Conservation (phyloP, 2,888 invertebrate species). For the Eucera pruinosa region DNA sequence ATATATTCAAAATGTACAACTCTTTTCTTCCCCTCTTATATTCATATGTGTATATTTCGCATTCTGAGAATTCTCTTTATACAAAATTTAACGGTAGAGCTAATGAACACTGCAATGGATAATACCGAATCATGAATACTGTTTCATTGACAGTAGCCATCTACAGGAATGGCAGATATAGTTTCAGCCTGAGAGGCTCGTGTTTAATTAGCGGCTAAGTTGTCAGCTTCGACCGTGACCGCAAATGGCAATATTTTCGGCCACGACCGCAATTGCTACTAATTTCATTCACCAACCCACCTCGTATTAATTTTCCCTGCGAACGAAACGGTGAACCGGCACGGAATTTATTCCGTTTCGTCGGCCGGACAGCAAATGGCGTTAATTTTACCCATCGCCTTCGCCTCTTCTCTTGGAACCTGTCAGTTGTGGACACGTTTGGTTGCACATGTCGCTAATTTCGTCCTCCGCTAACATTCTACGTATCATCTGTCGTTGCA, state of each 20-base stretch:
- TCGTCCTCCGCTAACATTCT: conserved; percentile 16
- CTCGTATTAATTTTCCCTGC: conserved; percentile 35
- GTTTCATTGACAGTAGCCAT: not conserved
- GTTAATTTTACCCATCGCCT: conserved; percentile 31
- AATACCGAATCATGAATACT: too few relatives aligned
- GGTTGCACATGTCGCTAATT: conserved; percentile 29
- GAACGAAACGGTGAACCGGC: conserved; percentile 2
- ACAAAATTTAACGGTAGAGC: too few relatives aligned
- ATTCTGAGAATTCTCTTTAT: too few relatives aligned
- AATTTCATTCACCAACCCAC: conserved; percentile 37
- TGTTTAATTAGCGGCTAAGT: conserved; percentile 4
- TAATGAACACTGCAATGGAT: too few relatives aligned
- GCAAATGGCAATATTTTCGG: conserved; percentile 35
- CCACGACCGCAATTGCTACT: conserved; percentile 19
- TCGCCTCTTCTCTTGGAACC: not conserved
- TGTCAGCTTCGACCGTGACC: conserved; percentile 18
- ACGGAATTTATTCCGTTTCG: conserved; percentile 10
- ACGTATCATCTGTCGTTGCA: conserved; percentile 9
- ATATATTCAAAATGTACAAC: too few relatives aligned
- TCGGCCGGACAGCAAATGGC: not conserved
- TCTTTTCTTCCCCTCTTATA: too few relatives aligned
- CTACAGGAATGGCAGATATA: too few relatives aligned
- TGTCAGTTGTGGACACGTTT: conserved; percentile 14
- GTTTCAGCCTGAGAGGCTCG: not conserved
- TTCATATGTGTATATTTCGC: too few relatives aligned